Conservation (phyloP, 2,888 invertebrate species). For the Priapulus caudatus region DNA sequence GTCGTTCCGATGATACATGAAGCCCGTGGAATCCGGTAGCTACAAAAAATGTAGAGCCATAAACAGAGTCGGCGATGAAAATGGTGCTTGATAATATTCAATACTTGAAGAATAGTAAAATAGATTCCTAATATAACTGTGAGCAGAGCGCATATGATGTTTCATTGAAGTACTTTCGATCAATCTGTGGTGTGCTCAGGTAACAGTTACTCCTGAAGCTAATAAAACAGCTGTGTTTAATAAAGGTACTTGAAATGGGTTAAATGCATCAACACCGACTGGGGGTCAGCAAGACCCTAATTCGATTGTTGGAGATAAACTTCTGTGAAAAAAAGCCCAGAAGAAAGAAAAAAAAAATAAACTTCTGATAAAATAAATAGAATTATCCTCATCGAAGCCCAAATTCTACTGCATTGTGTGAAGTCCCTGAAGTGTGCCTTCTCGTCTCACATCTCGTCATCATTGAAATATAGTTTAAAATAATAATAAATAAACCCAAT, state of each 20-base stretch:
- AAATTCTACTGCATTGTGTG: constrained; percentile 24
- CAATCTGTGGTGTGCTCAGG: constrained; percentile 49
- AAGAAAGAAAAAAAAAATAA: constrained; percentile 32
- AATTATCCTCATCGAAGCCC: constrained; percentile 29
- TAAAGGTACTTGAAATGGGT: constrained; percentile 56
- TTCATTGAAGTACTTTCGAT: constrained; percentile 42
- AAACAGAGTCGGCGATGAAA: constrained; percentile 51
- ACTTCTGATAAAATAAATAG: constrained; percentile 34
- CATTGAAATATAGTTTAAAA: constrained; percentile 25
- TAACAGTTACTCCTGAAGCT: constrained; percentile 55
- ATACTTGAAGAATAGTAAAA: constrained; percentile 53
- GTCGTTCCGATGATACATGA: no score
- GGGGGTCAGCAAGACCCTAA: constrained; percentile 54
- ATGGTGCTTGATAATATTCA: no score
- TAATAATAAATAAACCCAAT: no score
- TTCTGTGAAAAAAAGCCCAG: constrained; percentile 39
- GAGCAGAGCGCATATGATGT: no score
- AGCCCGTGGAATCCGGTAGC: constrained; percentile 62
- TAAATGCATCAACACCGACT: constrained; percentile 48
- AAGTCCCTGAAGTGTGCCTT: constrained; percentile 25
- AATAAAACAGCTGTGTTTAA: constrained; percentile 60
- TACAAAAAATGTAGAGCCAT: constrained; percentile 57
- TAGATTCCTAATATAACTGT: constrained; percentile 51
- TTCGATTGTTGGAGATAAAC: constrained; percentile 45
- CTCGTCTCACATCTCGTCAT: constrained; percentile 30